Conservation (phyloP, 2,113 vertebrate species). For the Leptobrachium ailaonicum region DNA sequence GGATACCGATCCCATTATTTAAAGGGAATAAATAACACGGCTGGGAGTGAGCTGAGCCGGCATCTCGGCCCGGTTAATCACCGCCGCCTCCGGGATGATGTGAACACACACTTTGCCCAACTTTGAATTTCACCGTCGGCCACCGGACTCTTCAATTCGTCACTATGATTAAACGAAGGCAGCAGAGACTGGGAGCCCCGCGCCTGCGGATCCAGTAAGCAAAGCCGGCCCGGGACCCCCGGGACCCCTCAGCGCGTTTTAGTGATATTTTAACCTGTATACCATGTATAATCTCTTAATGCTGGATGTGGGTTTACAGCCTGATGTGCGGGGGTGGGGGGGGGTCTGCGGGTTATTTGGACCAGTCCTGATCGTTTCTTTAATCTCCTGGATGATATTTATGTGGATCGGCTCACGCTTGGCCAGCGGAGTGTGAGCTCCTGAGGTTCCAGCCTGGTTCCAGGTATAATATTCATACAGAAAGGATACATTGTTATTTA, state of each 20-base stretch:
- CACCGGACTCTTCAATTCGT: constrained; percentile 43
- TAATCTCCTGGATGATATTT: too few species aligned
- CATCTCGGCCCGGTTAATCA: constrained; percentile 34
- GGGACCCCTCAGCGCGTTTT: not conserved
- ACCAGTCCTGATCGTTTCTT: too few species aligned
- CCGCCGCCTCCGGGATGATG: constrained; percentile 31
- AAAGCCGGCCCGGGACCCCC: constrained; percentile 28
- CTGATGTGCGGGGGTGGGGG: too few species aligned
- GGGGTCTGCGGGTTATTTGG: too few species aligned
- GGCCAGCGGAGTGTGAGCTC: too few species aligned
- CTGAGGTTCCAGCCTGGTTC: too few species aligned
- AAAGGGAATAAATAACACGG: constrained; percentile 18
- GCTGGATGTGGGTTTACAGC: too few species aligned
- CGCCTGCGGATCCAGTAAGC: constrained; percentile 92
- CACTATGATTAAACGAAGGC: constrained; percentile 88
- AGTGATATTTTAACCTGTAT: too few species aligned
- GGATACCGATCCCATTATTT: constrained; percentile 23
- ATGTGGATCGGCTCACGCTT: too few species aligned
- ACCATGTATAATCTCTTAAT: too few species aligned
- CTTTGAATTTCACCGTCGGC: constrained; percentile 35
- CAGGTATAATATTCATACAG: too few species aligned
- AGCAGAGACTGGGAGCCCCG: constrained; percentile 80
- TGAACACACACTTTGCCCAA: not conserved
- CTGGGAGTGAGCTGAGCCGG: constrained; percentile 32
- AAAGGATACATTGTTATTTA: too few species aligned